Evolutionary conservation across 2,113 vertebrate species (phyloP).

Genomic region (Triplophysa dalaica): DNA sequence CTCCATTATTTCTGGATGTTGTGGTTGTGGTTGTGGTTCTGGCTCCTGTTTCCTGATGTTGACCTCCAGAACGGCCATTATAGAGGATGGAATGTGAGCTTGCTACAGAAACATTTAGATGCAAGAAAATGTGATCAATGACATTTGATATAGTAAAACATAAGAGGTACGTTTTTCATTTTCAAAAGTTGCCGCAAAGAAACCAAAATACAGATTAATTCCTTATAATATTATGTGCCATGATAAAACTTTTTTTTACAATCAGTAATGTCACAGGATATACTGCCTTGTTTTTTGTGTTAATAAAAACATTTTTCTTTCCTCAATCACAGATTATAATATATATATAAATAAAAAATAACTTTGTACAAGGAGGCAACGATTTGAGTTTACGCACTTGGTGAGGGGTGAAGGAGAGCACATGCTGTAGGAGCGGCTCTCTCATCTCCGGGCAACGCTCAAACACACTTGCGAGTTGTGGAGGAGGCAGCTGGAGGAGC

Average conservation of each 20-base stretch:
- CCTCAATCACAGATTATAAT: too few relatives aligned
- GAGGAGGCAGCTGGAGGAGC: slow-evolving; percentile 86
- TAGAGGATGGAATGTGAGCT: slow-evolving; percentile 86
- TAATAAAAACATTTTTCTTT: too few relatives aligned
- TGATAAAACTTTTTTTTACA: too few relatives aligned
- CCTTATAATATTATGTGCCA: too few relatives aligned
- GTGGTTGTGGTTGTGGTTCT: slow-evolving; percentile 55
- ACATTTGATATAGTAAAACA: background rate
- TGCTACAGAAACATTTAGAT: slow-evolving; percentile 69
- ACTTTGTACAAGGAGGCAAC: too few relatives aligned
- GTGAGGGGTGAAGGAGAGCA: slow-evolving; percentile 85
- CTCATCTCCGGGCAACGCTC: slow-evolving; percentile 89
- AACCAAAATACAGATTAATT: too few relatives aligned
- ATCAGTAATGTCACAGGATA: too few relatives aligned
- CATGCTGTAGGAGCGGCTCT: slow-evolving; percentile 86
- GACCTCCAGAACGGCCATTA: slow-evolving; percentile 84
- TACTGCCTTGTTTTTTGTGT: too few relatives aligned
- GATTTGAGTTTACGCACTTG: slow-evolving; percentile 72
- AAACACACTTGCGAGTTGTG: slow-evolving; percentile 83
- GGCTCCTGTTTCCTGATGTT: slow-evolving; percentile 73
- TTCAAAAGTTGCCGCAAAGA: too few relatives aligned
- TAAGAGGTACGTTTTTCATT: background rate
- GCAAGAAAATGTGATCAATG: background rate
- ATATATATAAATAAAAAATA: too few relatives aligned
- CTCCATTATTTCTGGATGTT: slow-evolving; percentile 46